Base-by-base conservation (phyloP, 1,140 invertebrate species). In the Drosophila melanica region DNA sequence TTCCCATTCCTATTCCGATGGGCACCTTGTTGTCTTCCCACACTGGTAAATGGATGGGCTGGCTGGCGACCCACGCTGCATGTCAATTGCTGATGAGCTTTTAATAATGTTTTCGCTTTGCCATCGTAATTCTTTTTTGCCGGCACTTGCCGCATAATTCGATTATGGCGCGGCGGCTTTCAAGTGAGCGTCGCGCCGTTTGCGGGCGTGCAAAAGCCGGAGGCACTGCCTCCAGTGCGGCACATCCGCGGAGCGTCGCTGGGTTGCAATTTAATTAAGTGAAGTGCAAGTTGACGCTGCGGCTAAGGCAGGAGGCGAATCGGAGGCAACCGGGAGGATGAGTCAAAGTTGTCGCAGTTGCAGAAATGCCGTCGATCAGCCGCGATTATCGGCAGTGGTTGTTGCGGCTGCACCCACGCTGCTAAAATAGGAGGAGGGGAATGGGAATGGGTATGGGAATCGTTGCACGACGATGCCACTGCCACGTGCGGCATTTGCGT, bases 41-140 rank as follows among this genome's bases (percentile, higher is more conserved):
- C 12, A 14, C 10, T 16, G 42, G n/a, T n/a, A n/a, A n/a, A n/a
- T n/a, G n/a, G n/a, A 5, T 47, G 39, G 20, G 1, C 16, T 33
- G 33, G 12, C 33, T 48, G 57, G 39, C 14, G 35, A 74, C 64
- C 63, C 64, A 79, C 53, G 73, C 63, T 66, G 82, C 71, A 87
- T 86, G 82, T 72, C 82, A 86, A 86, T 86, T 86, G 82, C 82
- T 86, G 82, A 86, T 86, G 82, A 86, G 82, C 82, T 87, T 86
- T 86, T 86, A 87, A 86, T 82, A 87, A 85, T 85, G 82, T 76
- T 87, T 81, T 76, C 39, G 73, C 78, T 80, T 77, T 75, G 82
- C 75, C 82, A 86, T 86, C 82, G 82, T 87, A 87, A 87, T 82
- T 86, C 82, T 86, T 78, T 78, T 30, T 66, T 44, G 72, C 50